Percentiles rank a stretch among this genome's conserved stretches.
These are phyloP conservation scores for Lymantria monacha DNA, from an alignment of 2,888 invertebrate genomes.

Conservation along the genomic window DNA sequence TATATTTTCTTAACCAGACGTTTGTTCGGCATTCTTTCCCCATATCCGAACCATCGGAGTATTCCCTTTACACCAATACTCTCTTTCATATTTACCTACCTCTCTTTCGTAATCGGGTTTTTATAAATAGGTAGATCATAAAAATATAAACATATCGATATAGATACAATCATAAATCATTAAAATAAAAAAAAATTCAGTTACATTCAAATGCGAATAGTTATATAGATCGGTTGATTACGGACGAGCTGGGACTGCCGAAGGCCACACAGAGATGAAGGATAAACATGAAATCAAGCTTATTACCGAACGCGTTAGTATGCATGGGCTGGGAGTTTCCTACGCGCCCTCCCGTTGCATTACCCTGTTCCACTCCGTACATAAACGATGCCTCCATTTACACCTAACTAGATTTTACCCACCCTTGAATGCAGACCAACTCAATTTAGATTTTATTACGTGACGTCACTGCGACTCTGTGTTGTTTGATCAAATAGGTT, in stretches of 20 bases:
- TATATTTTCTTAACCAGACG: too few species aligned
- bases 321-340: slow-evolving; percentile 76
- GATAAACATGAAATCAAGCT: slow-evolving; percentile 68
- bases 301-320: slow-evolving; percentile 75
- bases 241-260: slow-evolving; percentile 3
- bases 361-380: slow-evolving; percentile 53
- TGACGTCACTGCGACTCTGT: slow-evolving; percentile 26
- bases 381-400: slow-evolving; percentile 67
- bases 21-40: too few species aligned
- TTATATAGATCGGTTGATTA: slow-evolving; percentile 14
- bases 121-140: too few species aligned
- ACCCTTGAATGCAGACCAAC: slow-evolving; percentile 51
- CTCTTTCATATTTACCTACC: too few species aligned
- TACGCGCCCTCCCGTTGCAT: slow-evolving; percentile 53
- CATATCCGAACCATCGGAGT: too few species aligned
- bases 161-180: not conserved
- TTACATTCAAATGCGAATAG: slow-evolving; percentile 23
- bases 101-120: too few species aligned
- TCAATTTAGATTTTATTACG: slow-evolving; percentile 52
- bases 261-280: slow-evolving; percentile 33
- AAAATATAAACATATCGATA: too few species aligned
- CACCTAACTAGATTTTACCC: slow-evolving; percentile 51
- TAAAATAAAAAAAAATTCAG: slow-evolving; percentile 24
- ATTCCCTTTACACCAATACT: too few species aligned
- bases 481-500: slow-evolving; percentile 13